A percentile compares a stretch with the other conserved stretches of the same genome.
These are phyloP conservation scores for Darevskia mixta DNA, from an alignment of 2,797 vertebrate species.

Conservation along the genomic window DNA sequence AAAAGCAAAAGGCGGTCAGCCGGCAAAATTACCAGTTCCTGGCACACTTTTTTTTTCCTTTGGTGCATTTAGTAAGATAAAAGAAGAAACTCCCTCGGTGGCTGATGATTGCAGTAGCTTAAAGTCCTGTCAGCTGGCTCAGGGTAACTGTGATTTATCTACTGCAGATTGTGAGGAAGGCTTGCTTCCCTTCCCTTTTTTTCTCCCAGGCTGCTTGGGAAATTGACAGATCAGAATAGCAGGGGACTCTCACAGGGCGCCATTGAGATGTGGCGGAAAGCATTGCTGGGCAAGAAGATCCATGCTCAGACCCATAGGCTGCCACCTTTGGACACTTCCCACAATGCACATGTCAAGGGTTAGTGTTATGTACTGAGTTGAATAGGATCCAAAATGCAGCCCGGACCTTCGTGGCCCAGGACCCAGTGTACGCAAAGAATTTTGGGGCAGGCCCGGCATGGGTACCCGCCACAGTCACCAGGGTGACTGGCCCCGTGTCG, in stretches of 20 bases:
- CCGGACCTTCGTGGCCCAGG: too few species aligned
- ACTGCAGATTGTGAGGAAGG: conserved; percentile 86
- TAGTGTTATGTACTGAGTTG: too few species aligned
- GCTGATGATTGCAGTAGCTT: conserved; percentile 94
- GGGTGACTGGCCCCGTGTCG: too few species aligned
- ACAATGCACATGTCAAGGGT: neutral
- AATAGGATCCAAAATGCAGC: too few species aligned
- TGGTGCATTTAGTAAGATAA: conserved; percentile 96
- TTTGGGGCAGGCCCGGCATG: too few species aligned
- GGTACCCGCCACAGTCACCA: too few species aligned
- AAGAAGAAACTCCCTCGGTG: conserved; percentile 89
- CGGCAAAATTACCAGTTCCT: conserved; percentile 90
- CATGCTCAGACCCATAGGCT: neutral
- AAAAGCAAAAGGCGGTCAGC: conserved; percentile 86
- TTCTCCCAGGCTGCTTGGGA: conserved; percentile 73
- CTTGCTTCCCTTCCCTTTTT: conserved; percentile 50
- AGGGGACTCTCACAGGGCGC: neutral
- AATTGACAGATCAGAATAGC: conserved; percentile 72
- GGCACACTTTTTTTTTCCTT: conserved; percentile 50
- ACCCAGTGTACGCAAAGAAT: too few species aligned
- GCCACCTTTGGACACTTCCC: neutral
- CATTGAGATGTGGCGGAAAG: too few species aligned
- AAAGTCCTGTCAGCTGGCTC: conserved; percentile 96
- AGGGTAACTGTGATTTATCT: conserved; percentile 99
- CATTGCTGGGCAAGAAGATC: neutral